A percentile compares a stretch with the other conserved stretches of the same genome.
phyloP scores from a whole-genome alignment of 2,888 invertebrate genomes.

The Andrena trimmerana region DNA sequence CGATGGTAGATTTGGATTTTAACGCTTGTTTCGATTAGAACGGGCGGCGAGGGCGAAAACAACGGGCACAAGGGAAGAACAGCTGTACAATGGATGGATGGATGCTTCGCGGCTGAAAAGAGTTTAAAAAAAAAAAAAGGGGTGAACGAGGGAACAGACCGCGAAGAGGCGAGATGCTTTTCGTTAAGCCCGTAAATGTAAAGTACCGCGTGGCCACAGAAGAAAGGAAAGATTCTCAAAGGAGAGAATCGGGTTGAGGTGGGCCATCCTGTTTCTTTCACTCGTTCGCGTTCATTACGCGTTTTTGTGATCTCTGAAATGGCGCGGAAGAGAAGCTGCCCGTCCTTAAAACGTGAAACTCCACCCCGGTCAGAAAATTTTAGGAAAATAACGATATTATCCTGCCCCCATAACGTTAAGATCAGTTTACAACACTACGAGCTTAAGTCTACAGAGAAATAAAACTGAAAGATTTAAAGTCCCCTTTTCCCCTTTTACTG shows the following conservation, averaged over 20 bases:
- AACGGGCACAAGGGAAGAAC: neutral
- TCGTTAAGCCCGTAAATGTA: slow-evolving; percentile 36
- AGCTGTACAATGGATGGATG: slow-evolving; percentile 20
- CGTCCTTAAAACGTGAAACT: neutral
- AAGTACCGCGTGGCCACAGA: slow-evolving; percentile 30
- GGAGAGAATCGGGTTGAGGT: slow-evolving; percentile 22
- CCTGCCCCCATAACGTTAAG: too few relatives aligned
- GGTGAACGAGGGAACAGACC: slow-evolving; percentile 20
- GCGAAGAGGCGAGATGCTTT: slow-evolving; percentile 31
- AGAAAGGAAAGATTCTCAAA: slow-evolving; percentile 35
- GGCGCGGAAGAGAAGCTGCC: slow-evolving; percentile 9
- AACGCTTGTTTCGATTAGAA: neutral
- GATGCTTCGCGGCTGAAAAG: slow-evolving; percentile 29
- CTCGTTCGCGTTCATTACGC: slow-evolving; percentile 24
- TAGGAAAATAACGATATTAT: neutral
- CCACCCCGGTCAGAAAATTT: slow-evolving; percentile 15
- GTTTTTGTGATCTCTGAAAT: slow-evolving; percentile 15
- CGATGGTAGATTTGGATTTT: neutral
- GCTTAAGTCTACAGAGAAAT: neutral
- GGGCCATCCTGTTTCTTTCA: slow-evolving; percentile 17
- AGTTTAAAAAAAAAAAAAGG: slow-evolving; percentile 22
- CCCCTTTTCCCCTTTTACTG: neutral
- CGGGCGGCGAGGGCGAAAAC: slow-evolving; percentile 18
- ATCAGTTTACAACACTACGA: too few relatives aligned
- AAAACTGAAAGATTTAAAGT: neutral